Base-by-base conservation (phyloP, 2,113 vertebrate species). In the Pelecanoides urinatrix region DNA sequence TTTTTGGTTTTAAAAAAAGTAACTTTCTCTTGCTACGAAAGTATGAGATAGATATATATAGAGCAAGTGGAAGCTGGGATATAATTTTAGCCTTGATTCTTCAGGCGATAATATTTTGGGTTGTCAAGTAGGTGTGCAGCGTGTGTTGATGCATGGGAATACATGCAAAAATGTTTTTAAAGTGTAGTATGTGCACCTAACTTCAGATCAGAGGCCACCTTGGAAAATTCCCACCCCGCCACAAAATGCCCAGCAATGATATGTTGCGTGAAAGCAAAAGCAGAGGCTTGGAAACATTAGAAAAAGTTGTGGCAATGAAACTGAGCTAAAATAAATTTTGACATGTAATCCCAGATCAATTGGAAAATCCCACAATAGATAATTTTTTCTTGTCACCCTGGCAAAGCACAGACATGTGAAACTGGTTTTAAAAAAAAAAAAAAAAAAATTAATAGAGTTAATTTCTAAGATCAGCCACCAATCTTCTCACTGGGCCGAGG, bases 321-420 rank as follows among this genome's bases (percentile, higher is more conserved):
- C 70, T 8, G 78, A 86, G 52, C 82, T 82, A 36, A 93, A 94
- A 96, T 85, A 42, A 72, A 62, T 97, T 84, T 92, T 93, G 97
- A 94, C 92, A 86, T 92, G 95, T 97, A 95, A 96, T 96, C 94
- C 73, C 44, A 72, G 62, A 89, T 93, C 95, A 90, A 65, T 15
- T 59, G 78, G 56, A 30, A 82, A 92, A 94, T 82, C 66, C 93
- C 79, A 87, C 70, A 87, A 87, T 34, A 85, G 76, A 45, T 79
- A 6, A 36, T 62, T 63, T 74, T 84, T 96, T 44, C 85, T 81
- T 82, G 75, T 87, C 78, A 53, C 67, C 61, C 50, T 85, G 90
- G 68, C 50, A 81, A 94, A 84, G 67, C 53, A 66, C 55, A 56
- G 85, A 42, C 47, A 68, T 7, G 4, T 9, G 72, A 88, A 95